A percentile compares a stretch with the other conserved stretches of the same genome.
phyloP scores from a whole-genome alignment of 2,888 invertebrate species.

The Tenthredo mesomela region DNA sequence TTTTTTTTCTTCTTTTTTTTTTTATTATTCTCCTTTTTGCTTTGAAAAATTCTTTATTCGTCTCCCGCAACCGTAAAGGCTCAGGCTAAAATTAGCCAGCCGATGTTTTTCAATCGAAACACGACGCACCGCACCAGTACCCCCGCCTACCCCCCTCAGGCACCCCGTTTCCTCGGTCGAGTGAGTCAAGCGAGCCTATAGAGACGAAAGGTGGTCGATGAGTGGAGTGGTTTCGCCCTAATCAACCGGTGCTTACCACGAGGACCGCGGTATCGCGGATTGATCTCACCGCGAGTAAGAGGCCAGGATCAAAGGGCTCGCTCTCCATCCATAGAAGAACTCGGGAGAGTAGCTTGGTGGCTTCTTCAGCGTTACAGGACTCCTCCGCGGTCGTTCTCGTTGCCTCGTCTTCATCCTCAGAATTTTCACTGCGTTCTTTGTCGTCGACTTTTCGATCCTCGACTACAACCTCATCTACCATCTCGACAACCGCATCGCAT shows the following conservation, averaged over 20 bases:
- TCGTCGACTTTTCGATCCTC: slow-evolving; percentile 55
- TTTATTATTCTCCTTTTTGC: slow-evolving; percentile 23
- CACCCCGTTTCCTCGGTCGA: slow-evolving; percentile 27
- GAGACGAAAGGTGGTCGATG: slow-evolving; percentile 47
- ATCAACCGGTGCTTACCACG: slow-evolving; percentile 70
- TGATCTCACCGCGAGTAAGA: slow-evolving; percentile 73
- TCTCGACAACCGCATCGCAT: slow-evolving; percentile 2
- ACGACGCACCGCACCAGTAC: slow-evolving; percentile 9
- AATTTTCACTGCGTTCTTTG: slow-evolving; percentile 59
- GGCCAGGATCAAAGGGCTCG: slow-evolving; percentile 78
- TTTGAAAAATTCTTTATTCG: slow-evolving; percentile 48
- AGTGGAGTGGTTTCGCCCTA: slow-evolving; percentile 51
- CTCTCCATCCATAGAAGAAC: slow-evolving; percentile 79
- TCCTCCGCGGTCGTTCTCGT: slow-evolving; percentile 64
- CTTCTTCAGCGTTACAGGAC: slow-evolving; percentile 75
- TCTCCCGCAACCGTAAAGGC: slow-evolving; percentile 35
- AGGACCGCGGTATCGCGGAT: slow-evolving; percentile 74
- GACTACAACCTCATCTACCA: slow-evolving; percentile 37
- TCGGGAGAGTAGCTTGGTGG: slow-evolving; percentile 74
- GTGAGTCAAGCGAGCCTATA: slow-evolving; percentile 35
- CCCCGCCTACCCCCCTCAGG: background rate
- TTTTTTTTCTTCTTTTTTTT: background rate
- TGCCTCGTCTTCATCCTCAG: slow-evolving; percentile 59
- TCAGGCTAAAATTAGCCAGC: slow-evolving; percentile 45
- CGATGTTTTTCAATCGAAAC: slow-evolving; percentile 51